Evolutionary conservation across 2,888 invertebrate genomes (phyloP), one percentile per base, ranked within the genome.

Genomic region (Cantharis lateralis): DNA sequence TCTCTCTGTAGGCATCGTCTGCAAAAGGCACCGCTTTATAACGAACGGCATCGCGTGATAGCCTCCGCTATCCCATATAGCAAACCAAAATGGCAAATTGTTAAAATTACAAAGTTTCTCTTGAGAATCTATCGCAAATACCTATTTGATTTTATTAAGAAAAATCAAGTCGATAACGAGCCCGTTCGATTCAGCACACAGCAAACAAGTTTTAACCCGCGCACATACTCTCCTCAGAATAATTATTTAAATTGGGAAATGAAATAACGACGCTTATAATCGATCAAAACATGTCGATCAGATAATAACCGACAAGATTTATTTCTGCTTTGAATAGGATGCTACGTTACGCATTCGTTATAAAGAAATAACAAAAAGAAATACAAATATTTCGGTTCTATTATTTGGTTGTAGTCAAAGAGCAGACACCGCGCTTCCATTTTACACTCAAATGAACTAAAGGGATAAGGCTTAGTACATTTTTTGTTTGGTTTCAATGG

Each of bases 381-480:
- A 78, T 61, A 75, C 48, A 68, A 74, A 78, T 28, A 74, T 78
- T 76, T 76, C 66, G 68, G 71, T 16, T 66, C 73, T 62, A 76
- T 76, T 76, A 73, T 78, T 48, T 68, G 61, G 32, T 28, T 28
- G 68, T 64, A 20, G 20, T 81, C 81, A 82, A 82, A 82, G 81
- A 77, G 80, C 81, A 82, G 83, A 83, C 83, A 79, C 83, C 83
- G 82, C 83, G 81, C 80, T 84, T 85, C 84, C 84, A 84, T 84
- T 86, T 87, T 87, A 84, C 87, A 83, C 84, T 82, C 83, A 84
- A 82, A 82, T 85, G 86, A 82, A 86, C 87, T 87, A 86, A 87
- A 85, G 85, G 86, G 87, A 86, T 85, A 83, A 84, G 73, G 80
- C 79, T 76, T 73, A 71, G 61, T 73, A 48, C 80, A 80, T 80